A percentile compares a stretch with the other conserved stretches of the same genome.
Evolutionary conservation across 2,113 vertebrate species (phyloP).

Genomic region (Charadrius vociferus): DNA sequence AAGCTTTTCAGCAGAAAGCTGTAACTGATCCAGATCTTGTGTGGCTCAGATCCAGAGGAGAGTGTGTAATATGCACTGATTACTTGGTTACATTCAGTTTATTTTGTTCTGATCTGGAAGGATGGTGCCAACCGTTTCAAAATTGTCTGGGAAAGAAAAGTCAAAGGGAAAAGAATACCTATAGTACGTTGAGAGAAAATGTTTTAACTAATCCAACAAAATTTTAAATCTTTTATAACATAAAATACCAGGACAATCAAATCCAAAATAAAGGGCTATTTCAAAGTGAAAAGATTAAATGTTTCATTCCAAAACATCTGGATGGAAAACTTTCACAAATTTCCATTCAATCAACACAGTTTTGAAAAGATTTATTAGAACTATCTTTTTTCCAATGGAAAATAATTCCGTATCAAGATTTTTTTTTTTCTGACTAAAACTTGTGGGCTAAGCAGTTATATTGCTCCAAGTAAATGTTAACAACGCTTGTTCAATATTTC

Average conservation of each 20-base stretch:
- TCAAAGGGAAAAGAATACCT: not conserved
- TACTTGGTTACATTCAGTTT: not conserved
- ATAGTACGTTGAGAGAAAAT: not conserved
- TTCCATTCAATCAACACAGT: not conserved
- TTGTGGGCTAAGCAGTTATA: not conserved
- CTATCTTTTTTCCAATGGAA: not conserved
- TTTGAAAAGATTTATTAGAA: not conserved
- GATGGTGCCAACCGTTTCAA: not conserved
- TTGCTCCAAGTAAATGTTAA: not conserved
- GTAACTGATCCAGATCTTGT: not conserved
- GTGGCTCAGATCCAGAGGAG: not conserved
- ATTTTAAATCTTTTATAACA: not conserved
- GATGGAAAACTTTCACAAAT: not conserved
- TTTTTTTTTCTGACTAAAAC: not conserved
- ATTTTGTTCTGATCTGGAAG: not conserved
- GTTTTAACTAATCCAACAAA: not conserved
- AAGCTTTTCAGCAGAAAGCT: conserved; percentile 3
- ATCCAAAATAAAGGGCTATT: not conserved
- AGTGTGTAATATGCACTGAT: not conserved
- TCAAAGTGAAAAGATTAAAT: not conserved
- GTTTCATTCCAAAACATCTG: not conserved
- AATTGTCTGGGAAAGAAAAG: not conserved
- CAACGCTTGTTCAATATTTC: not conserved
- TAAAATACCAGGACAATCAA: not conserved
- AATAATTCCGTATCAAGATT: not conserved